phyloP scores from a whole-genome alignment of 1,140 invertebrate genomes.

The Maniola jurtina region DNA sequence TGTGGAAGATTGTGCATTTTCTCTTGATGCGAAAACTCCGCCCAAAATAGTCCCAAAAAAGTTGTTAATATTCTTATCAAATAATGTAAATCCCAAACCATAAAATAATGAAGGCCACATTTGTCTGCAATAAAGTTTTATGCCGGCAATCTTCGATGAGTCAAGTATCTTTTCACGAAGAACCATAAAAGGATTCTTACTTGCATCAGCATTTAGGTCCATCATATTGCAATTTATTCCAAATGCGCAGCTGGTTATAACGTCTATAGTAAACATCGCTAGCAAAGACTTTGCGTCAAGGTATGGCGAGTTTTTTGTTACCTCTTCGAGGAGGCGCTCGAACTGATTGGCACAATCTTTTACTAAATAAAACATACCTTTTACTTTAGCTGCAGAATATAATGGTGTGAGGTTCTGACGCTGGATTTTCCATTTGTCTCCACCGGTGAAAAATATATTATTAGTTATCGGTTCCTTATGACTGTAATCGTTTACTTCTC shows the following conservation, averaged over 20 bases:
- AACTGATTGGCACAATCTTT: constrained; percentile 20
- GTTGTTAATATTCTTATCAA: constrained; percentile 25
- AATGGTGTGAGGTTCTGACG: constrained; percentile 38
- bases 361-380: constrained; percentile 3
- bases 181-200: constrained; percentile 27
- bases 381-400: constrained; percentile 38
- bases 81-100: constrained; percentile 24
- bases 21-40: constrained; percentile 28
- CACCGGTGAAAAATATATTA: constrained; percentile 36
- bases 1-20: constrained; percentile 18
- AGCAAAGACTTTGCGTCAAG: constrained; percentile 29
- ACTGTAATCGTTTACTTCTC: constrained; percentile 32
- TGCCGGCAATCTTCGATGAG: constrained; percentile 19
- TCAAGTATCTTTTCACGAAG: constrained; percentile 36
- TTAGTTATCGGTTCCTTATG: constrained; percentile 30
- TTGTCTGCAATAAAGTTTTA: constrained; percentile 26
- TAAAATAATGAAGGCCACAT: constrained; percentile 43
- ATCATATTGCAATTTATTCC: constrained; percentile 35
- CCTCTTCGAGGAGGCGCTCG: constrained; percentile 16
- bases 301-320: not conserved
- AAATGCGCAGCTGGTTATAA: constrained; percentile 35
- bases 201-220: constrained; percentile 14
- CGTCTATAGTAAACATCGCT: constrained; percentile 37
- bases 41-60: constrained; percentile 32
- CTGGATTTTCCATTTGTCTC: constrained; percentile 37